These are phyloP conservation scores for Palythoa heliodiscus DNA, from an alignment of 92 coral and sea anemone species.

Conservation along the genomic window DNA sequence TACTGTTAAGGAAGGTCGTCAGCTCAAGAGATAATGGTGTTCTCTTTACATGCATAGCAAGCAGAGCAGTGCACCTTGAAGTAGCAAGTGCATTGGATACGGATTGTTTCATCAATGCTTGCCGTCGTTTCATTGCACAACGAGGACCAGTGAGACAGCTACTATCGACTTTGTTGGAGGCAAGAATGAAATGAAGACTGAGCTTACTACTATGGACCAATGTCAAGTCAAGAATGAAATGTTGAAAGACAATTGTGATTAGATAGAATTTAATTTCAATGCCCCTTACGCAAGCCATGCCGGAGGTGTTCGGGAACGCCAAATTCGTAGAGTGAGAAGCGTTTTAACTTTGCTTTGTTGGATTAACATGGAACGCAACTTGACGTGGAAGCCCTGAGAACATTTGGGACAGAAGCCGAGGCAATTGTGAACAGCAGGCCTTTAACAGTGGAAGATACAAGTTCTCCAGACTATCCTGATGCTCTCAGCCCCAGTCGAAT, in stretches of 20 bases:
- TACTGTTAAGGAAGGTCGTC: slow-evolving; percentile 2
- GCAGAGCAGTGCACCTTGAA: slow-evolving; percentile 31
- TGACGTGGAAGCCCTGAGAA: slow-evolving; percentile 39
- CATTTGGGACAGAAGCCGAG: slow-evolving; percentile 34
- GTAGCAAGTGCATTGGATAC: slow-evolving; percentile 29
- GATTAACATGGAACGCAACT: slow-evolving; percentile 40
- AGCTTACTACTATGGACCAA: not conserved
- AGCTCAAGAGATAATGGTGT: slow-evolving; percentile 1
- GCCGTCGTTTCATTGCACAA: slow-evolving; percentile 10
- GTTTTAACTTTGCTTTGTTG: slow-evolving; percentile 18
- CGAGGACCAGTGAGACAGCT: slow-evolving; percentile 47
- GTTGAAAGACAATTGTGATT: slow-evolving; percentile 38
- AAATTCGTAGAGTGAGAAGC: slow-evolving; percentile 39
- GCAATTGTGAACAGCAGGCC: slow-evolving; percentile 26
- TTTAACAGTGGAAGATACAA: not conserved
- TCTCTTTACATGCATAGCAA: not conserved
- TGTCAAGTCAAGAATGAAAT: not conserved
- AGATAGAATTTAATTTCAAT: slow-evolving; percentile 31
- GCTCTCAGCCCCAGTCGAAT: not conserved
- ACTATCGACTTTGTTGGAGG: slow-evolving; percentile 7
- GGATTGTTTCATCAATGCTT: slow-evolving; percentile 10
- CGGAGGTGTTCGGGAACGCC: slow-evolving; percentile 46
- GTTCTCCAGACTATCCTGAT: slow-evolving; percentile 18
- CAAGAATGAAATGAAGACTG: slow-evolving; percentile 8
- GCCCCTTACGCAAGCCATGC: slow-evolving; percentile 42